Base-by-base conservation (phyloP, 2,113 vertebrate genomes). In the Cichladusa arquata region DNA sequence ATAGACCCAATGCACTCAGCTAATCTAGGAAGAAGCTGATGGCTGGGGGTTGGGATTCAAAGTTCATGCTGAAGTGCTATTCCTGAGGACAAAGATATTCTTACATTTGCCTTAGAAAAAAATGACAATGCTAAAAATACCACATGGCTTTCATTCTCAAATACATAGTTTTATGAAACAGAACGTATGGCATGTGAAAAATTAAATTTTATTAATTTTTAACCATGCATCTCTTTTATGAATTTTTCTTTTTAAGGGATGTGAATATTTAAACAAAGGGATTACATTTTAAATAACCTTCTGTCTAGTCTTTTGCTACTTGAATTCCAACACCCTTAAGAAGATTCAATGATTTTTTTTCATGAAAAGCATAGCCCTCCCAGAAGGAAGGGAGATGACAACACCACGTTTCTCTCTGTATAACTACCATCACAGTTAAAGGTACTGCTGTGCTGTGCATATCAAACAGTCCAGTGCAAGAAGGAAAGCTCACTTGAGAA, bases 1-100 rank as follows among this genome's bases (percentile, higher is more conserved):
- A 93, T 96, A 96, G 96, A 92, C 95, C 88, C 97, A 98, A 95
- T 97, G 95, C 96, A 97, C 97, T 97, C 92, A 97, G 97, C 97
- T 97, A 97, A 97, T 97, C 96, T 97, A 95, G 89, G 70, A 97
- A 97, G 96, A 97, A 91, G 91, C 54, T 97, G 95, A 95, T 93
- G 88, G 88, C 87, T 95, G 87, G 89, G 95, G 96, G 93, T 57
- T 96, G 93, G 92, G 76, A 97, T 97, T 97, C 95, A 95, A 93
- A 90, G 66, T 96, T 96, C 87, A 86, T 57, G 44, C 73, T 86
- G 91, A 96, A 97, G 70, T 82, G 83, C 72, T 96, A 5, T 93
- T 95, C 88, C 85, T 78, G 65, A 78, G 93, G 92, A 94, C 91
- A 95, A 97, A 96, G 95, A 95, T 94, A 94, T 34, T 95, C 58